Percentiles rank a stretch among this genome's conserved stretches.
Evolutionary conservation across 2,797 vertebrate species (phyloP).

Genomic region (Channallabes apus): DNA sequence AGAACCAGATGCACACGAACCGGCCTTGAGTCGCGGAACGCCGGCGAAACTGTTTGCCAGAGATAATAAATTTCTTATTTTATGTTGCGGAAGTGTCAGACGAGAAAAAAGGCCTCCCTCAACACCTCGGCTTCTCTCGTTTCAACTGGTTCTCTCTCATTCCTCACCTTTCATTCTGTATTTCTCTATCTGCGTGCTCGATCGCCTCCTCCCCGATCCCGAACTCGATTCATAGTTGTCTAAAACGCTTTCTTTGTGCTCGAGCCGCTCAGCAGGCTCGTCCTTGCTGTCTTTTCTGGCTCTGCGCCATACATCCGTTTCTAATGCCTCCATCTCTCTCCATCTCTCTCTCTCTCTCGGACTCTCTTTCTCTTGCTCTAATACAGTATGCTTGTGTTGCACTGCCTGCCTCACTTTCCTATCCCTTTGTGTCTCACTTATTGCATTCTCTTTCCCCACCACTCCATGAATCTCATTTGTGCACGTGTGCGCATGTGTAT

Average conservation of each 20-base stretch:
- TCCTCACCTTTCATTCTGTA: slow-evolving; percentile 50
- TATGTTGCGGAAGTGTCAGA: slow-evolving; percentile 43
- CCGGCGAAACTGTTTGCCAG: slow-evolving; percentile 62
- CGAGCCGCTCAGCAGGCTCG: slow-evolving; percentile 12
- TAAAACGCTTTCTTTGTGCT: slow-evolving; percentile 22
- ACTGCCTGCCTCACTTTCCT: slow-evolving; percentile 2
- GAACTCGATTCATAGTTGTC: not conserved
- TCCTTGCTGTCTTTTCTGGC: slow-evolving; percentile 26
- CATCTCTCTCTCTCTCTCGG: not conserved
- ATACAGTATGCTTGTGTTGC: not conserved
- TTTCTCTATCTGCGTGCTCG: not conserved
- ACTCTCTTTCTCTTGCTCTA: slow-evolving; percentile 21
- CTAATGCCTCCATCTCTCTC: not conserved
- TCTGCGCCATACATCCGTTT: not conserved
- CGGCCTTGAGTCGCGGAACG: slow-evolving; percentile 60
- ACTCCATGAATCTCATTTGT: slow-evolving; percentile 1
- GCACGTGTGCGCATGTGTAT: not conserved
- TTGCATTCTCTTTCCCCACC: not conserved
- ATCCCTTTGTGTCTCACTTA: not conserved
- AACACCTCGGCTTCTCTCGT: slow-evolving; percentile 50
- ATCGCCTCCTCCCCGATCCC: not conserved
- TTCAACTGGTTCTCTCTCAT: slow-evolving; percentile 48
- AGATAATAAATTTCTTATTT: slow-evolving; percentile 61
- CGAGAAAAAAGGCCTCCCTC: slow-evolving; percentile 46
- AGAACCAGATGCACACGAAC: slow-evolving; percentile 56